Evolutionary conservation across 2,888 invertebrate genomes (phyloP), one percentile per base, ranked within the genome.

Genomic region (Diadegma fenestrale): DNA sequence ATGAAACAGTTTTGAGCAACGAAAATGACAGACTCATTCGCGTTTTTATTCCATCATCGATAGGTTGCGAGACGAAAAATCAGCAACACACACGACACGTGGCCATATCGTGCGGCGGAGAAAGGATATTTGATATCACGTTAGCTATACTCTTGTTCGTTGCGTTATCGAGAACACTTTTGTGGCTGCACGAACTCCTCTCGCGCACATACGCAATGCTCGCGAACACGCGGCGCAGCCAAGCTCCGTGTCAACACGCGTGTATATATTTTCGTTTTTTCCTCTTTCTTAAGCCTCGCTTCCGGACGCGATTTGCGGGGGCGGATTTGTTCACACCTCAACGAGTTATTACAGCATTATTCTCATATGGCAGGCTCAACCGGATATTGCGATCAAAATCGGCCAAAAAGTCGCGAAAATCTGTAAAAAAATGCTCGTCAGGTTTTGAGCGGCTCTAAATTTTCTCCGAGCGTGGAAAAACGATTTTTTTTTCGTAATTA

Each of bases 261-360:
- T n/a, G 54, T 75, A 4, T 33, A 30, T 41, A n/a, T 64, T 51
- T 48, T 48, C 58, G 45, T 78, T 30, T 22, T n/a, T 58, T 22
- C 26, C 63, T 66, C 76, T 80, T 77, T 72, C 58, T 68, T 73
- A 75, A 85, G 80, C 61, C 77, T 69, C 84, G 81, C 73, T 85
- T 85, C 84, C 84, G 84, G 84, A 75, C 68, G 41, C 77, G 54
- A 73, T 48, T 68, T 63, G 78, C 84, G 84, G 54, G 75, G 84
- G 84, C 81, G 77, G 68, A 80, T 73, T 78, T 61, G 78, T 85
- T 85, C 81, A 81, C 84, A 85, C 84, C 84, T 81, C 73, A 69
- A 73, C 81, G 84, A 85, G 51, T 81, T 81, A 78, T 85, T 78
- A 66, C 77, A 19, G 68, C 81, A 85, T 81, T 81, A 85, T 81